Base-by-base conservation (phyloP, 2,113 vertebrate species). In the Butastur rufipennis region DNA sequence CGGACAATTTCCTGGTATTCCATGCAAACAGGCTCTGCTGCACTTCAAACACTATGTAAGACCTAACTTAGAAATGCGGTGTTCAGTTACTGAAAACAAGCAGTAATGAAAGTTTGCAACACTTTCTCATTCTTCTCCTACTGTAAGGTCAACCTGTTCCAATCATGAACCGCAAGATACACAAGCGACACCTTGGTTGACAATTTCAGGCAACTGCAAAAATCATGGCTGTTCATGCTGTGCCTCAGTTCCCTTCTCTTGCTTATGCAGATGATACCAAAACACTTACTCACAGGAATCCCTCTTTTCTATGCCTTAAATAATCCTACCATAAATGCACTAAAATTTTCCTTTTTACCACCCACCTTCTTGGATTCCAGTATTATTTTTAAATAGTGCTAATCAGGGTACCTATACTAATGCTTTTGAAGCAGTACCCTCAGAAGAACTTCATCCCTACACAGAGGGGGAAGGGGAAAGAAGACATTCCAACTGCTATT, bases 401-500 rank as follows among this genome's bases (percentile, higher is more conserved):
- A 14, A 62, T 48, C 13, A 58, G 26, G 10, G 9, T 71, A 82
- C 13, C 0, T 0, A 52, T n/a, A 47, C 25, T 45, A 63, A 20
- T 2, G 11, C 14, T 36, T 88, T 55, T 61, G 48, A 86, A 45
- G 17, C 27, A 26, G 10, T 4, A 61, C 6, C 36, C 45, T 62
- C 36, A 52, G 38, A 68, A 81, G 23, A 74, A 52, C 14, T 74
- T 59, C 16, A 74, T 47, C 40, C 29, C 21, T 36, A 27, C 11
- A 32, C 2, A 52, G 2, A 26, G 3, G 7, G 23, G 10, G 19
- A 77, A 81, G 11, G 17, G 4, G 6, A 8, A 63, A 50, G 40
- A 50, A 42, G 58, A 85, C 88, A 62, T 61, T 34, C 74, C 73
- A 38, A 67, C 15, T 52, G 31, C 10, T 22, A 21, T 13, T 17